Evolutionary conservation across 2,888 invertebrate genomes (phyloP).

Genomic region (Drosophila affinis): DNA sequence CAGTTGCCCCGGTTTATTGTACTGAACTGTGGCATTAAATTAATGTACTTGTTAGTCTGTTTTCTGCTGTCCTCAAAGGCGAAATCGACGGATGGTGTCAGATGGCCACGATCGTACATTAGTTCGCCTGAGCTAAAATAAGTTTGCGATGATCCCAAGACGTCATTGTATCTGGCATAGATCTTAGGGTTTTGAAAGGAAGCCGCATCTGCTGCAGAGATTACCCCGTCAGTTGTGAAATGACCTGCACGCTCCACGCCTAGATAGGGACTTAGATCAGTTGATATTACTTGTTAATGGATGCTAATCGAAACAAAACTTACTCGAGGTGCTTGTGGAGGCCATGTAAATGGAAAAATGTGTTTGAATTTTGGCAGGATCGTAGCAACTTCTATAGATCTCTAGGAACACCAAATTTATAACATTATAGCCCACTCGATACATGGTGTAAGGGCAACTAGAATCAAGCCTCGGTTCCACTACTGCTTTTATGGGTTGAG

Average conservation of each 20-base stretch:
- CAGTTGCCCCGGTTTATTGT: conserved; percentile 86
- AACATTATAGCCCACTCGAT: conserved; percentile 49
- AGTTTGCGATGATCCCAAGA: conserved; percentile 36
- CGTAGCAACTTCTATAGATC: conserved; percentile 57
- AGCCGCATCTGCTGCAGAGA: conserved; percentile 28
- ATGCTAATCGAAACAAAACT: conserved; percentile 17
- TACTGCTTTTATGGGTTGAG: not conserved
- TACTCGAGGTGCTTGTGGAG: conserved; percentile 34
- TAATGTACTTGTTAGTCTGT: conserved; percentile 84
- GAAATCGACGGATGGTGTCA: conserved; percentile 84
- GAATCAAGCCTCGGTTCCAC: conserved; percentile 2
- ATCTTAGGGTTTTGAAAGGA: conserved; percentile 46
- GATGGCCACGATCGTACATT: conserved; percentile 84
- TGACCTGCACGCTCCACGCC: conserved; percentile 24
- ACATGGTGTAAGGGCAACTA: conserved; percentile 34
- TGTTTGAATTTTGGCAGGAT: conserved; percentile 2
- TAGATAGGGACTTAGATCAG: not conserved
- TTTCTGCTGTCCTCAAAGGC: conserved; percentile 83
- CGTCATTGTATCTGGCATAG: conserved; percentile 36
- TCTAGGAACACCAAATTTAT: conserved; percentile 45
- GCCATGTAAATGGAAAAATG: conserved; percentile 43
- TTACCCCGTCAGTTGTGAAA: conserved; percentile 45
- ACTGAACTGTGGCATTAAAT: conserved; percentile 85
- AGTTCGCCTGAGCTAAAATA: conserved; percentile 12
- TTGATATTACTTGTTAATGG: not conserved